phyloP scores from a whole-genome alignment of 1,140 invertebrate genomes.

The Drosophila quadrilineata region DNA sequence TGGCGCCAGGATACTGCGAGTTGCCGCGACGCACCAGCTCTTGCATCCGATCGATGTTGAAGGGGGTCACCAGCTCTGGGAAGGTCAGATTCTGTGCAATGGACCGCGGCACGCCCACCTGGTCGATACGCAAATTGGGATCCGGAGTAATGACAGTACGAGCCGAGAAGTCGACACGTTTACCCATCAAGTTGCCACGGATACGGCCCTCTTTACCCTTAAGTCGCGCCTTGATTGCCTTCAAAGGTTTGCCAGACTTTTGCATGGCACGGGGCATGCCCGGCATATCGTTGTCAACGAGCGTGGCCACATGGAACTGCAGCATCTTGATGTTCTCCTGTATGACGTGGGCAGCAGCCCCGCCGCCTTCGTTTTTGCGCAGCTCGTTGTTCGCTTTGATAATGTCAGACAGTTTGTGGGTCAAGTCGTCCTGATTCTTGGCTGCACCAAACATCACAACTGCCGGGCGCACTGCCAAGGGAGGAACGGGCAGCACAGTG shows the following conservation, averaged over 20 bases:
- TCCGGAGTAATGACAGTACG: conserved; percentile 99
- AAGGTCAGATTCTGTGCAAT: conserved; percentile 99
- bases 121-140: conserved; percentile 98
- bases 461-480: conserved; percentile 95
- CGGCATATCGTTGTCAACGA: conserved; percentile 99
- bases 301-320: conserved; percentile 98
- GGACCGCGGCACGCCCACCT: conserved; percentile 98
- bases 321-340: conserved; percentile 98
- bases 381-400: conserved; percentile 99
- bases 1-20: conserved; percentile 98
- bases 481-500: conserved; percentile 98
- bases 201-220: conserved; percentile 99
- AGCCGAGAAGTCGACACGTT: conserved; percentile 99
- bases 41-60: conserved; percentile 99
- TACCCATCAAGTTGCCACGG: conserved; percentile 99
- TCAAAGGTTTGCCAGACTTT: conserved; percentile 98
- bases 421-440: conserved; percentile 99
- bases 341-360: conserved; percentile 98
- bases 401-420: conserved; percentile 99
- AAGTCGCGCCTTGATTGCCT: conserved; percentile 95
- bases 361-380: conserved; percentile 95
- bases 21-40: conserved; percentile 97
- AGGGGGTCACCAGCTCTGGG: conserved; percentile 99
- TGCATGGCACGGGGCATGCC: conserved; percentile 98
- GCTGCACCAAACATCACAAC: conserved; percentile 99